Conservation (phyloP, 2,113 vertebrate species). For the Sisor rabdophorus region DNA sequence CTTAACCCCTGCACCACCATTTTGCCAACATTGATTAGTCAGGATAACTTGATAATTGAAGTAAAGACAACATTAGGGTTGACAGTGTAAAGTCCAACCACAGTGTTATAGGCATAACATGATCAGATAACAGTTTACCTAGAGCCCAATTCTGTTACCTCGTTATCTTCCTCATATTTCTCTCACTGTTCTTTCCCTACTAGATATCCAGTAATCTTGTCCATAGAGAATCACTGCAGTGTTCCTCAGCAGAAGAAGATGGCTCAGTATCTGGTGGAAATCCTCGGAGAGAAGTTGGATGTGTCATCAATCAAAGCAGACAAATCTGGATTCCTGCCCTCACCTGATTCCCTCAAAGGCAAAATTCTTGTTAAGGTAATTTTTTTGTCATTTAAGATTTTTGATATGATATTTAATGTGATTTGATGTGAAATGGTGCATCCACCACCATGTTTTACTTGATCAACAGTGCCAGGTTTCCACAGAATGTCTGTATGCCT, state of each 20-base stretch:
- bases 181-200: not conserved
- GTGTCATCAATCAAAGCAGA: constrained; percentile 74
- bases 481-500: too few species aligned
- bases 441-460: too few species aligned
- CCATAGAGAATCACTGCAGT: constrained; percentile 97
- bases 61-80: too few species aligned
- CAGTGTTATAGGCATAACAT: too few species aligned
- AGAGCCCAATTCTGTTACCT: not conserved
- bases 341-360: constrained; percentile 83
- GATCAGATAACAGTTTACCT: not conserved
- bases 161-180: not conserved
- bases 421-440: too few species aligned
- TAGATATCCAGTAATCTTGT: constrained; percentile 94
- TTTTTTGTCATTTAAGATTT: too few species aligned
- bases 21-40: too few species aligned
- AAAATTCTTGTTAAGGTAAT: constrained; percentile 94
- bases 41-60: too few species aligned
- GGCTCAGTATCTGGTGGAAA: constrained; percentile 86
- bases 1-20: too few species aligned
- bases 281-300: constrained; percentile 91
- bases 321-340: constrained; percentile 77
- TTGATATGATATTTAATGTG: too few species aligned
- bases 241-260: constrained; percentile 96
- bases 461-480: too few species aligned
- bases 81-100: too few species aligned